Percentiles rank a stretch among this genome's conserved stretches.
Evolutionary conservation across 2,888 invertebrate genomes (phyloP).

Genomic region (Xestoiulus laeticollis): DNA sequence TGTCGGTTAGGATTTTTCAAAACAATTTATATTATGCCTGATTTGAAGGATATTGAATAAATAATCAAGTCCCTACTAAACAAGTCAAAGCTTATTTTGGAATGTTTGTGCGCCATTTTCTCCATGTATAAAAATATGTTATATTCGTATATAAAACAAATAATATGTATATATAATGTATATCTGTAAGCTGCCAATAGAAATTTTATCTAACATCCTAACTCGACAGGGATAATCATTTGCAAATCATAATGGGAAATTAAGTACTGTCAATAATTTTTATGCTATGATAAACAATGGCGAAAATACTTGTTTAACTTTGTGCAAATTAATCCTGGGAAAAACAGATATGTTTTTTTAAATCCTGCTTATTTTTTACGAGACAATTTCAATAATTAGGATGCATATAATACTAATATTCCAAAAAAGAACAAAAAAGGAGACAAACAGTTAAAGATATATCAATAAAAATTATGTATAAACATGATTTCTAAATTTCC

Average conservation of each 20-base stretch:
- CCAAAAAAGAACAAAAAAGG: background rate
- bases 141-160: background rate
- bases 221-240: background rate
- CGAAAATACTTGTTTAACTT: background rate
- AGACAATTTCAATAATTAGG: background rate
- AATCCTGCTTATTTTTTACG: background rate
- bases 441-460: background rate
- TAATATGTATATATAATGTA: background rate
- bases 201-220: conserved; percentile 24
- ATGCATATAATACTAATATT: background rate
- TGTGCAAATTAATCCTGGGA: background rate
- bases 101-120: background rate
- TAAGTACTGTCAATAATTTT: background rate
- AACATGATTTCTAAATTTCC: too few species aligned
- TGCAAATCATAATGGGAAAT: background rate
- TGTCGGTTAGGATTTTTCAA: background rate
- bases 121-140: conserved; percentile 18
- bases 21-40: background rate
- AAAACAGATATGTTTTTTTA: background rate
- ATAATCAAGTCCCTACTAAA: background rate
- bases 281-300: background rate
- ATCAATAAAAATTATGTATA: too few species aligned
- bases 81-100: background rate
- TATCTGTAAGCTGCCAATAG: conserved; percentile 24
- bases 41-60: background rate